These are phyloP conservation scores for Ornithoptera priamus DNA, from an alignment of 2,888 invertebrate species.

Conservation along the genomic window DNA sequence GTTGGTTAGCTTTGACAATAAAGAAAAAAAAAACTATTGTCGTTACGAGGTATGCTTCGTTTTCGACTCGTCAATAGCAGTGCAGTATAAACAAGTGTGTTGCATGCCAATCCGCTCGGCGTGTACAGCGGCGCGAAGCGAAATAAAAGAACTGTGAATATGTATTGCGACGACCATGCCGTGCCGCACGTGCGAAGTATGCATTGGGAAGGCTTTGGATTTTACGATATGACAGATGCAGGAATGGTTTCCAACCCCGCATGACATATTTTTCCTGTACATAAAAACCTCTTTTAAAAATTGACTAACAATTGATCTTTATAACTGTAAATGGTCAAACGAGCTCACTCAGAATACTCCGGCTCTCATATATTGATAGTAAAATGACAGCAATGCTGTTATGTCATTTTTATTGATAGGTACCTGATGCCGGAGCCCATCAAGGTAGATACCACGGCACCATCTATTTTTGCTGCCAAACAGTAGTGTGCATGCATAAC, in stretches of 20 bases:
- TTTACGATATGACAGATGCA: not conserved
- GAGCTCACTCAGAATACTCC: too few species aligned
- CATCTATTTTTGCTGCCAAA: too few species aligned
- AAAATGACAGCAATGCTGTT: too few species aligned
- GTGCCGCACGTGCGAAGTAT: constrained; percentile 15
- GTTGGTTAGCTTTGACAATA: not conserved
- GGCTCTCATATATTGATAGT: too few species aligned
- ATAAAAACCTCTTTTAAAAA: not conserved
- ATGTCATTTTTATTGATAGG: too few species aligned
- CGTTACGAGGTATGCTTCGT: not conserved
- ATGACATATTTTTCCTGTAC: not conserved
- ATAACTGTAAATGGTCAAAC: too few species aligned
- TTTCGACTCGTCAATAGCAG: not conserved
- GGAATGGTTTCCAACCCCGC: not conserved
- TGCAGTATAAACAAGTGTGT: not conserved
- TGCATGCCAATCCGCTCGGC: not conserved
- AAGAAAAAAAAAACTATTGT: not conserved
- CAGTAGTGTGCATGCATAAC: too few species aligned
- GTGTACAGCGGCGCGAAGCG: not conserved
- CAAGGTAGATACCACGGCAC: too few species aligned
- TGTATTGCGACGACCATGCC: constrained; percentile 15
- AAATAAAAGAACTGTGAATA: not conserved
- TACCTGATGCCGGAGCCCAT: too few species aligned
- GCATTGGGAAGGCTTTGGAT: not conserved
- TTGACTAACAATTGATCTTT: not conserved